Evolutionary conservation across 2,113 vertebrate genomes (phyloP), one percentile per base, ranked within the genome.

Genomic region (Bettongia penicillata): DNA sequence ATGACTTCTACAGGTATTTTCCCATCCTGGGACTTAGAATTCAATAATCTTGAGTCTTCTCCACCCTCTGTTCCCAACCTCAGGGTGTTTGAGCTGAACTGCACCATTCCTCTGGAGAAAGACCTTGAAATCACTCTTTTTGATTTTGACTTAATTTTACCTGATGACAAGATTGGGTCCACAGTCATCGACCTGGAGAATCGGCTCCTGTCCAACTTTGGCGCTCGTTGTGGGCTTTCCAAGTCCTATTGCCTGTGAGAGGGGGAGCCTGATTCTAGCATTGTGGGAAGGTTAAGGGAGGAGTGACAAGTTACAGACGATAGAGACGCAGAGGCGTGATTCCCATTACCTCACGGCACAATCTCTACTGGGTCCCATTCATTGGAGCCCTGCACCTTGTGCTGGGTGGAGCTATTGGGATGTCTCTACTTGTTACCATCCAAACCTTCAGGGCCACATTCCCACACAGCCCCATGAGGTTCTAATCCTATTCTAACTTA

Each of bases 131-230:
- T 99, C 95, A 96, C 98, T 0, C 95, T 99, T 1, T 94, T 96
- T 52, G 99, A 99, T 96, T 98, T 98, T 0, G 98, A 99, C 95
- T 53, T 98, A 8, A 1, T 99, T 53, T 97, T 97, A 0, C 92
- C 98, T 0, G 99, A 99, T 93, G 98, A 98, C 93, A 97, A 98
- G 96, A 98, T 99, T 0, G 99, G 99, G 51, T 97, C 95, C 92
- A 99, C 98, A 84, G 96, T 97, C 93, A 98, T 99, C 0, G 99
- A 99, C 98, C 97, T 99, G 43, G 99, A 99, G 97, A 97, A 99
- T 96, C 96, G 99, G 10, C 98, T 99, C 93, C 97, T 99, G 24
- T 99, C 99, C 91, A 94, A 91, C 57, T 98, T 95, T 89, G 98
- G 98, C 0, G 99, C 99, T 50, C 97, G 96, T n/a, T 99, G 99